These are phyloP conservation scores for Apamea monoglypha DNA, from an alignment of 2,888 invertebrate species.

Conservation along the genomic window DNA sequence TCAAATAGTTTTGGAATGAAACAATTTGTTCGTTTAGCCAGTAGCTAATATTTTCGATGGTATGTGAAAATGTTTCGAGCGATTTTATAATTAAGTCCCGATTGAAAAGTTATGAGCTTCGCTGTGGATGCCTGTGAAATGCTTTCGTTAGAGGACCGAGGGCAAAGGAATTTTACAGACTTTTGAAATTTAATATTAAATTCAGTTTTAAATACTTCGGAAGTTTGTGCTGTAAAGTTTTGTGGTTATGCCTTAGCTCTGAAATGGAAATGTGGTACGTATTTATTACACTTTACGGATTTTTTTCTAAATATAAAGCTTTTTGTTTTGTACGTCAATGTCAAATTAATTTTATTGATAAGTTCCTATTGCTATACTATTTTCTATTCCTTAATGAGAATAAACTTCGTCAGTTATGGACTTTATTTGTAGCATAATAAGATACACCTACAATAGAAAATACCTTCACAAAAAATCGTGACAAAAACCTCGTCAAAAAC, in stretches of 20 bases:
- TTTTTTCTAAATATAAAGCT: not conserved
- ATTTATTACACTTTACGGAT: not conserved
- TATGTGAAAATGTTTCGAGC: constrained; percentile 72
- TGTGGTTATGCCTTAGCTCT: not conserved
- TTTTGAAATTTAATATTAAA: constrained; percentile 47
- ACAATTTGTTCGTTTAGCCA: constrained; percentile 84
- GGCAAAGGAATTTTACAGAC: constrained; percentile 46
- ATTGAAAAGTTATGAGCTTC: constrained; percentile 57
- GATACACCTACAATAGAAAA: not conserved
- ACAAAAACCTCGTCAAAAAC: constrained; percentile 34
- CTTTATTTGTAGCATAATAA: not conserved
- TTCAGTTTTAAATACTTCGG: constrained; percentile 31
- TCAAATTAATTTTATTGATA: not conserved
- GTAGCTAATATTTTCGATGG: constrained; percentile 61
- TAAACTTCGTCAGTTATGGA: not conserved
- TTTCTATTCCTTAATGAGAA: not conserved
- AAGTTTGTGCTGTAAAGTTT: constrained; percentile 14
- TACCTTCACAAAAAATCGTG: constrained; percentile 27
- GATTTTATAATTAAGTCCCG: constrained; percentile 82
- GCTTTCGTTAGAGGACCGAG: constrained; percentile 45
- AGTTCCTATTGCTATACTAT: not conserved
- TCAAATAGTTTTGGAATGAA: constrained; percentile 80
- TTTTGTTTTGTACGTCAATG: not conserved
- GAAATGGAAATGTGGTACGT: not conserved
- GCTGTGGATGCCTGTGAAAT: constrained; percentile 51